Percentiles rank a stretch among this genome's conserved stretches.
Conservation (phyloP, 2,113 vertebrate species). For the Acanthisitta chloris region DNA sequence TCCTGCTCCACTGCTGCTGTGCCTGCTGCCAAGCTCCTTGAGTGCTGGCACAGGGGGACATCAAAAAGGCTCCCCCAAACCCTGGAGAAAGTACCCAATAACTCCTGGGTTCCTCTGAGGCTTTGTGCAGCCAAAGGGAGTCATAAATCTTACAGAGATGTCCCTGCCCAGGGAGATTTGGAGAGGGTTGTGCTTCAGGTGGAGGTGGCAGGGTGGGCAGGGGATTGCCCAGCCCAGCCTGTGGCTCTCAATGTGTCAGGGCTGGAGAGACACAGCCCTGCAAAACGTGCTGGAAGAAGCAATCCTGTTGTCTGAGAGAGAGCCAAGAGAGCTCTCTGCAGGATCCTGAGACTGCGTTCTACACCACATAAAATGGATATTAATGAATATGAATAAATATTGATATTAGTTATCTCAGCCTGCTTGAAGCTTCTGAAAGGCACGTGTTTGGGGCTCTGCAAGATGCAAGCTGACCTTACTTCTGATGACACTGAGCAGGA, state of each 20-base stretch:
- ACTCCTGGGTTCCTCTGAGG: rapidly evolving
- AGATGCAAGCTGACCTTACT: not conserved
- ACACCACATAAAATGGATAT: rapidly evolving
- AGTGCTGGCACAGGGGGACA: rapidly evolving
- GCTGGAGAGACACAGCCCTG: not conserved
- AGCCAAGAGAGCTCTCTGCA: not conserved
- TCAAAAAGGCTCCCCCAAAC: rapidly evolving
- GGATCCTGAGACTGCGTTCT: not conserved
- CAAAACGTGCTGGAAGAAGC: not conserved
- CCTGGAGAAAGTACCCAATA: rapidly evolving
- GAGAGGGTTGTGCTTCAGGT: not conserved
- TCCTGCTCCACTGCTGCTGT: not conserved
- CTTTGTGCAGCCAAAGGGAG: not conserved
- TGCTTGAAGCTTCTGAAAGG: not conserved
- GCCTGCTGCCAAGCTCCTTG: not conserved
- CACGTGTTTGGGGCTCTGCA: not conserved
- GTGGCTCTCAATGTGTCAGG: not conserved
- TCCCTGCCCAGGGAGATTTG: not conserved
- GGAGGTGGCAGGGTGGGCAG: not conserved
- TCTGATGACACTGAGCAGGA: not conserved
- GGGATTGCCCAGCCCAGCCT: not conserved
- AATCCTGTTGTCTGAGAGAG: not conserved
- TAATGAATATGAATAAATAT: not conserved
- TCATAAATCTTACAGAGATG: no score
- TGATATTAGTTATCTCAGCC: not conserved